Conservation (phyloP, 2,113 vertebrate genomes). For the Octodon degus region DNA sequence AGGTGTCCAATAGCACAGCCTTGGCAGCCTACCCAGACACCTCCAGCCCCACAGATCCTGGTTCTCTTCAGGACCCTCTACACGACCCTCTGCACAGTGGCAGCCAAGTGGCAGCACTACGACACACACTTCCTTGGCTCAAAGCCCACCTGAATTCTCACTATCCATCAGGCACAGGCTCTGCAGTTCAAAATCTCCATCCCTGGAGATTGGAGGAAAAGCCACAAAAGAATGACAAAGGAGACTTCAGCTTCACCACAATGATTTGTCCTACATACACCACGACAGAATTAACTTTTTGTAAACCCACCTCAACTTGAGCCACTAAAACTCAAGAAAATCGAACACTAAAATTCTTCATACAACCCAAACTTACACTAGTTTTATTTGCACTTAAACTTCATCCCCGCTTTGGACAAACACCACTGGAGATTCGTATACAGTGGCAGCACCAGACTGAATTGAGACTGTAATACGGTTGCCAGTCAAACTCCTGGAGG, state of each 20-base stretch:
- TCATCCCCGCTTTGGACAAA: neutral
- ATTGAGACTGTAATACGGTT: too few relatives aligned
- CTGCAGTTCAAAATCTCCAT: neutral
- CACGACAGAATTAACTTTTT: neutral
- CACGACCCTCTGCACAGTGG: neutral
- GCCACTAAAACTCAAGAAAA: neutral
- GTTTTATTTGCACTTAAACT: neutral
- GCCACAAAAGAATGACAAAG: rapidly evolving
- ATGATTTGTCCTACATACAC: rapidly evolving
- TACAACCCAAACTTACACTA: too few relatives aligned
- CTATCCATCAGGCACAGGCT: too few relatives aligned
- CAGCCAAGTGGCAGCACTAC: neutral
- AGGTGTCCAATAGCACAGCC: rapidly evolving
- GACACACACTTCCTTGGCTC: neutral
- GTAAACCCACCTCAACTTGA: neutral
- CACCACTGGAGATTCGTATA: neutral
- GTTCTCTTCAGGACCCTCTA: neutral
- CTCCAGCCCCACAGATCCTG: neutral
- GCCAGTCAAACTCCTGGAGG: too few relatives aligned
- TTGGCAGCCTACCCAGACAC: neutral
- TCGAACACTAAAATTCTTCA: neutral
- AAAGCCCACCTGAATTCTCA: neutral
- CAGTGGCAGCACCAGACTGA: neutral
- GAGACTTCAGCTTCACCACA: neutral
- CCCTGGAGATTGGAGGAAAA: rapidly evolving